Conservation (phyloP, 2,797 vertebrate genomes). For the Hyperoplus immaculatus region DNA sequence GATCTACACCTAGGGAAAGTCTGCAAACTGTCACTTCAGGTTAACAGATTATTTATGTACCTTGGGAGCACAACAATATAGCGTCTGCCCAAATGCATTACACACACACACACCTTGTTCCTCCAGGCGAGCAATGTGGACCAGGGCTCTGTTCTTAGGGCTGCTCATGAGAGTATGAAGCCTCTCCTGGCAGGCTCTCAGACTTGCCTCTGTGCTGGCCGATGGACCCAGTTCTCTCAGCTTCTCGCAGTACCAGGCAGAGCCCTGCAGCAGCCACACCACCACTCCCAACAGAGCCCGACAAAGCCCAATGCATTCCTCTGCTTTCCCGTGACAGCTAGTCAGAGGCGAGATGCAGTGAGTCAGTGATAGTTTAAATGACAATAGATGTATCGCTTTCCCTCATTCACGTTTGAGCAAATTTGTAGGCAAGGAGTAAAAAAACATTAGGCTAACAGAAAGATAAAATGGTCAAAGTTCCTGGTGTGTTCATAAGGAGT, state of each 20-base stretch:
- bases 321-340: slow-evolving; percentile 96
- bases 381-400: not conserved
- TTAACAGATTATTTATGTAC: not conserved
- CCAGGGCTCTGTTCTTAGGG: slow-evolving; percentile 94
- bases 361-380: not conserved
- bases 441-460: not conserved
- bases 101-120: slow-evolving; percentile 87
- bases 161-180: slow-evolving; percentile 89
- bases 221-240: slow-evolving; percentile 87
- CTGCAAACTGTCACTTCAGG: not conserved
- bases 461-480: not conserved
- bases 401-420: not conserved
- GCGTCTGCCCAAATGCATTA: not conserved
- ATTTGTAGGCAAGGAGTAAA: not conserved
- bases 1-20: not conserved
- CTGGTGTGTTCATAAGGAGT: not conserved
- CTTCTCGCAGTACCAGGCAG: slow-evolving; percentile 90
- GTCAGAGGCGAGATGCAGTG: slow-evolving; percentile 7
- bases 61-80: not conserved
- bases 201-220: slow-evolving; percentile 84
- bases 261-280: slow-evolving; percentile 95
- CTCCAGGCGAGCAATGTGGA: slow-evolving; percentile 96
- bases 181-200: slow-evolving; percentile 91
- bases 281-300: slow-evolving; percentile 91
- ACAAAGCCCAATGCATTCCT: slow-evolving; percentile 97